Conservation (phyloP, 1,140 invertebrate genomes). For the Neoseiulus cucumeris region DNA sequence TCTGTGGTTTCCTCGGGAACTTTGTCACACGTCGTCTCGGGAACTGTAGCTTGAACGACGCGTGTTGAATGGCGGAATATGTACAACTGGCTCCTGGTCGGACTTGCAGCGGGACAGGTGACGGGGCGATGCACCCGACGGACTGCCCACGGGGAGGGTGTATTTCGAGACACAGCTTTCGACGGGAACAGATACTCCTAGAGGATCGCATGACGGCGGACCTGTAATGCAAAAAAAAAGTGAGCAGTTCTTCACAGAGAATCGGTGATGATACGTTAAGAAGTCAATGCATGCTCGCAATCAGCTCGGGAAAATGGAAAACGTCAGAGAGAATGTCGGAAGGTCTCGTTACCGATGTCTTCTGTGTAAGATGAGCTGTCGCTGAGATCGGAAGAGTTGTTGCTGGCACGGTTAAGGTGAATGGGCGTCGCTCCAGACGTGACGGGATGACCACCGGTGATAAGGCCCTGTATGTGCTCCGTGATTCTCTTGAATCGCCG, state of each 20-base stretch:
- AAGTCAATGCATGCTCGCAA: background rate
- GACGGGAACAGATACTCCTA: background rate
- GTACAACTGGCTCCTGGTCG: slow-evolving; percentile 9
- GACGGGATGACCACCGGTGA: slow-evolving; percentile 46
- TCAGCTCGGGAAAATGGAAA: background rate
- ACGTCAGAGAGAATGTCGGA: background rate
- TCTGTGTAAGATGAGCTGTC: slow-evolving; percentile 6
- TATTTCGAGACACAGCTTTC: slow-evolving; percentile 8
- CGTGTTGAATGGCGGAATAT: slow-evolving; percentile 8
- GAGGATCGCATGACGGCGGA: background rate
- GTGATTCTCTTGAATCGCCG: slow-evolving; percentile 81
- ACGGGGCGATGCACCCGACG: background rate
- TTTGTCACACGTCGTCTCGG: background rate
- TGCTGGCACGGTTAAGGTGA: slow-evolving; percentile 1
- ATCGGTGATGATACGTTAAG: background rate
- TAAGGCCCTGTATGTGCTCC: slow-evolving; percentile 80
- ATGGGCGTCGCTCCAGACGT: slow-evolving; percentile 24
- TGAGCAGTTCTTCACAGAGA: too few species aligned
- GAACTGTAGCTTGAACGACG: slow-evolving; percentile 10
- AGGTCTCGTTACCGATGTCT: background rate
- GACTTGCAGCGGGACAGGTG: slow-evolving; percentile 9
- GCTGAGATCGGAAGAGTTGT: slow-evolving; percentile 10
- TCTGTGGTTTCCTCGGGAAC: too few species aligned
- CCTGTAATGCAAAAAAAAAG: background rate
- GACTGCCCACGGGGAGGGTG: background rate